Base-by-base conservation (phyloP, 2,888 invertebrate species). In the Portevinia maculata region DNA sequence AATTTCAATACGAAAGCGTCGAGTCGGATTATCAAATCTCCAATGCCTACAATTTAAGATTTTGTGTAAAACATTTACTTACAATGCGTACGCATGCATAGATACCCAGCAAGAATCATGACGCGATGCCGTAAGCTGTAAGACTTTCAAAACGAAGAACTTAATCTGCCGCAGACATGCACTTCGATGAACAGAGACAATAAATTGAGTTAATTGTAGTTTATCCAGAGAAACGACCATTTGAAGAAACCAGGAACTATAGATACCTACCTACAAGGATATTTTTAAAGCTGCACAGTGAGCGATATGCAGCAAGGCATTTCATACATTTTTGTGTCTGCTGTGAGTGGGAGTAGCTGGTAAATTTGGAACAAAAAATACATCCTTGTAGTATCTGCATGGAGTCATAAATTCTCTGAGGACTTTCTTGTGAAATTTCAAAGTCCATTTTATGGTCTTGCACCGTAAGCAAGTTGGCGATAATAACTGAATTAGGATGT, bases 401-500 rank as follows among this genome's bases (percentile, higher is more conserved):
- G 52, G 17, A 65, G 65, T 41, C 21, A 71, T 81, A 81, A 81
- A 81, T 81, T 53, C 39, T 71, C 19, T 13, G 11, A 24, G 67
- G 62, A 57, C 55, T 83, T 71, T 78, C 83, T 71, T 83, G 71
- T 71, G 48, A 71, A 78, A 73, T 73, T 73, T 71, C 52, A 21
- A 67, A 78, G 78, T 83, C 78, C 60, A 83, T 78, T 83, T 83
- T 73, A 83, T 83, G 83, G 83, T 67, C 67, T 44, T 78, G 83
- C 83, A 73, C 24, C 71, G 83, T 73, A 83, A 83, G 83, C 83
- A 83, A 73, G 83, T 83, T 71, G 78, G 78, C 83, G 83, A 83
- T 83, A 83, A 83, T 83, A 76, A 83, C 83, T 83, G 83, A 83
- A 83, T 78, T 83, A 78, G 83, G 71, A 83, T 78, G 78, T 78